Percentiles rank a stretch among this genome's conserved stretches.
These are phyloP conservation scores for Silurus lanzhouensis DNA, from an alignment of 2,797 vertebrate species.

Conservation along the genomic window DNA sequence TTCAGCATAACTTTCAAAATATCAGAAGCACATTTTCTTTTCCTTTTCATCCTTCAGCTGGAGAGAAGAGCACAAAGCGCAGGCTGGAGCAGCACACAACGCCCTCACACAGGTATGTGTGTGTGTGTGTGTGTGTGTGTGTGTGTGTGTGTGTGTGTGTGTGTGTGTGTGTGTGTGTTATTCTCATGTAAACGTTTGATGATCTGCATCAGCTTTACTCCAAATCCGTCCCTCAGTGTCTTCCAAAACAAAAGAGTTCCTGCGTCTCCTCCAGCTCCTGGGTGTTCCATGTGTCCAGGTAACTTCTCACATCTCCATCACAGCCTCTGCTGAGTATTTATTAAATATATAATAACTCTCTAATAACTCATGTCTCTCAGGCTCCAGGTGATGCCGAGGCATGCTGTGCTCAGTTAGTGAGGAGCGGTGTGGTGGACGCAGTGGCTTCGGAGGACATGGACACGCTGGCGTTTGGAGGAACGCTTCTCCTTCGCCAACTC, in stretches of 20 bases:
- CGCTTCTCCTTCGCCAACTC: conserved; percentile 76
- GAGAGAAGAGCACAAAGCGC: conserved; percentile 68
- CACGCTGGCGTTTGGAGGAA: conserved; percentile 78
- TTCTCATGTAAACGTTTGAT: no score
- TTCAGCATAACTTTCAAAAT: background rate
- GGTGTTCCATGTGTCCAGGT: conserved; percentile 81
- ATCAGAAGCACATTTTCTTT: background rate
- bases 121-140: background rate
- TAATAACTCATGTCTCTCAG: conserved; percentile 45
- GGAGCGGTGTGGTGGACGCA: conserved; percentile 67
- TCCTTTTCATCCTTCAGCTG: conserved; percentile 64
- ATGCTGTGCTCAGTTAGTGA: conserved; percentile 76
- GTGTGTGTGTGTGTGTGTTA: background rate
- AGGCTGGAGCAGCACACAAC: conserved; percentile 59
- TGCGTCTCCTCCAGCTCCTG: conserved; percentile 72
- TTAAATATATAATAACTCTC: no score
- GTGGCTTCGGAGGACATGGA: conserved; percentile 87
- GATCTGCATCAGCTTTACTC: background rate
- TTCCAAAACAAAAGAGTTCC: conserved; percentile 63
- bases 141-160: background rate
- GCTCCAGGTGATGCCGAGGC: conserved; percentile 83
- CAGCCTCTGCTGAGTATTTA: no score
- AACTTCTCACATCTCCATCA: background rate
- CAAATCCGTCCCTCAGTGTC: conserved; percentile 62
- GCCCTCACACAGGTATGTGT: conserved; percentile 61